Base-by-base conservation (phyloP, 2,797 vertebrate genomes). In the Salmo trutta region DNA sequence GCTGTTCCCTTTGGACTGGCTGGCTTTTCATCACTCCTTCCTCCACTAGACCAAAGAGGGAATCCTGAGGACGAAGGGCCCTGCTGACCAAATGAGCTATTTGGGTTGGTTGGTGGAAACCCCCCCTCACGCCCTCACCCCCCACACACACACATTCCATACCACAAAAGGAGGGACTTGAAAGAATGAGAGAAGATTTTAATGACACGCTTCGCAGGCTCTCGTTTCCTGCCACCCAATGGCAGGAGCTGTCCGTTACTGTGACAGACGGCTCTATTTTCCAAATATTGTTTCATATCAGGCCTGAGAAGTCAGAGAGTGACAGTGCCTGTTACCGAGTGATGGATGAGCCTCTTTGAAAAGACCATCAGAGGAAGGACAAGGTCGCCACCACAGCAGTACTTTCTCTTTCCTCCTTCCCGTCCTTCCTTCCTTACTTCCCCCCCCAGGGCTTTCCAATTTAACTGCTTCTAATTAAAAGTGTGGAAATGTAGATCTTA, bases 271-370 rank as follows among this genome's bases (percentile, higher is more conserved):
- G 82, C 81, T 83, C 84, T 21, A 8, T 90, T 87, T 73, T 76
- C 69, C 79, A 90, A 90, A 91, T 88, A 89, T 91, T 75, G 84
- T 93, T 92, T 91, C 80, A 80, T 89, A 84, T 89, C 81, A 88
- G 79, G 79, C 80, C 83, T 77, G 78, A 87, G 79, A 89, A 85
- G 86, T 91, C 87, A 85, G 71, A 79, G 79, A 71, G 76, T 87
- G 72, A 91, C 90, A 86, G 80, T 79, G 72, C 78, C 86, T 90
- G 92, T 89, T 89, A 81, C 66, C 33, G 2, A 17, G 78, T 91
- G 92, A 93, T 92, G 87, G 87, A 94, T 91, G 88, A 88, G 89
- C 73, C 77, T 80, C 86, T 84, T 86, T 86, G 84, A 85, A 88
- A 88, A 89, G 85, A 81, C 83, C 84, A 83, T 86, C 90, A 85